Conservation (phyloP, 2,888 invertebrate genomes). For the Litoditis marina region DNA sequence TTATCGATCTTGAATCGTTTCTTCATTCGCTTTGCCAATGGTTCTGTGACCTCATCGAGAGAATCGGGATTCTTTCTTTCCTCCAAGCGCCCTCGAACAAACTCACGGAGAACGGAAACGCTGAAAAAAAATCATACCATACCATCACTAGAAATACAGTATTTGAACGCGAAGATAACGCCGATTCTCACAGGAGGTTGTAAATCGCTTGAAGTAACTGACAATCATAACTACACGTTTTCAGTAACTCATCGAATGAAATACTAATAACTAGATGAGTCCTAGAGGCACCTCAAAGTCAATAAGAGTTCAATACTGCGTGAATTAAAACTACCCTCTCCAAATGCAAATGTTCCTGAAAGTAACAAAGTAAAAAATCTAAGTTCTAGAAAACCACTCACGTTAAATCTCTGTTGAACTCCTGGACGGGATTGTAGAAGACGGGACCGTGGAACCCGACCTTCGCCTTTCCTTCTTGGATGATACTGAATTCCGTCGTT, state of each 20-base stretch:
- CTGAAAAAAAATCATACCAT: constrained; percentile 68
- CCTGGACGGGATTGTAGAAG: constrained; percentile 95
- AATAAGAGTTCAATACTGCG: no score
- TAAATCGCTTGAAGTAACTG: no score
- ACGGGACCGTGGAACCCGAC: constrained; percentile 66
- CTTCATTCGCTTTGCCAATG: constrained; percentile 40
- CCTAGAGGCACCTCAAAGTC: no score
- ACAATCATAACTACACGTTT: no score
- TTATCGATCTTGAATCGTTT: constrained; percentile 18
- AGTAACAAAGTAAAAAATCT: no score
- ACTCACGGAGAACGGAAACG: constrained; percentile 74
- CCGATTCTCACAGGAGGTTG: no score
- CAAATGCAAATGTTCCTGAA: no score
- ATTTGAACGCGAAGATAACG: no score
- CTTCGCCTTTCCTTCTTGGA: constrained; percentile 49
- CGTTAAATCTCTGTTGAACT: constrained; percentile 92
- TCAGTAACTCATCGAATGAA: no score
- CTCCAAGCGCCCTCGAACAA: constrained; percentile 59
- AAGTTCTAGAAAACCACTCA: constrained; percentile 49
- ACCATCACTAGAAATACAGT: no score
- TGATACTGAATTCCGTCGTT: constrained; percentile 8
- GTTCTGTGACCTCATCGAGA: background rate
- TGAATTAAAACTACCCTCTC: no score
- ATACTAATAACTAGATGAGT: no score
- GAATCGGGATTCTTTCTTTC: background rate